phyloP scores from a whole-genome alignment of 1,140 invertebrate species.

The Coptotermes formosanus region DNA sequence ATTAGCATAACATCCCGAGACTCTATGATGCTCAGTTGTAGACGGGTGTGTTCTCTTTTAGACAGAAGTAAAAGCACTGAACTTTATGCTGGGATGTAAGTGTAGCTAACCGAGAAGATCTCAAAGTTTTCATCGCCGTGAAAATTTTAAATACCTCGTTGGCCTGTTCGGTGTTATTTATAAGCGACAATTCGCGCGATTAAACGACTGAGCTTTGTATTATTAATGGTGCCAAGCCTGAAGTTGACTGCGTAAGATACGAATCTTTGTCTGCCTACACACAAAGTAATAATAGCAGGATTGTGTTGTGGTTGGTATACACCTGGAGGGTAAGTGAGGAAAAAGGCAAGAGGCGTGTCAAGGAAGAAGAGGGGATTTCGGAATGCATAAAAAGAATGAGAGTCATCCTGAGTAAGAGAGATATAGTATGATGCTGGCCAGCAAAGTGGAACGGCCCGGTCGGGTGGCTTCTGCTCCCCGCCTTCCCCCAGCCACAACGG shows the following conservation, averaged over 20 bases:
- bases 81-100: no score
- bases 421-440: neutral
- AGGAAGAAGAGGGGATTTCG: neutral
- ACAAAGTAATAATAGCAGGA: neutral
- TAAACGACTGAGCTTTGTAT: no score
- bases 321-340: neutral
- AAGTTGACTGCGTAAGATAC: neutral
- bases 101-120: no score
- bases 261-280: neutral
- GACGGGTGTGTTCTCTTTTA: no score
- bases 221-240: neutral
- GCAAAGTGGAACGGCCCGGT: conserved; percentile 1
- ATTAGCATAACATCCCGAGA: no score
- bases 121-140: no score
- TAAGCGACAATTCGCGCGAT: no score
- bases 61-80: no score
- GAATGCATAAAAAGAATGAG: neutral
- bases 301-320: neutral
- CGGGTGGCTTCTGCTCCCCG: neutral
- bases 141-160: no score
- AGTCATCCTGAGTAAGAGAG: neutral
- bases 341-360: neutral
- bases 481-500: neutral
- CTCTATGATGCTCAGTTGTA: no score
- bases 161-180: no score